Percentiles rank a stretch among this genome's conserved stretches.
Conservation (phyloP, 2,888 invertebrate species). For the Exocentrus adspersus region DNA sequence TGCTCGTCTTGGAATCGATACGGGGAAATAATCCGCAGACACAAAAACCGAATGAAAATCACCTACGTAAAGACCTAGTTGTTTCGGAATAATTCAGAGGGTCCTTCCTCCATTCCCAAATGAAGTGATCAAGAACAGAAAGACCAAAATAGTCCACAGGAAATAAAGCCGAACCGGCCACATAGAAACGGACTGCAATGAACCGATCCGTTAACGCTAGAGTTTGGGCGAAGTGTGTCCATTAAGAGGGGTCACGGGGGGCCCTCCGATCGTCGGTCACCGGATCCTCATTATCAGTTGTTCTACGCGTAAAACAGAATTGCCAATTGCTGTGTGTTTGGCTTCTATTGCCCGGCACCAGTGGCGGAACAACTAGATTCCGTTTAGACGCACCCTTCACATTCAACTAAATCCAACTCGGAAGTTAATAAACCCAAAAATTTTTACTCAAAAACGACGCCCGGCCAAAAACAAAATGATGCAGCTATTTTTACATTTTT, state of each 20-base stretch:
- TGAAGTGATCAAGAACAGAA: slow-evolving; percentile 24
- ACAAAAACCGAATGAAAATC: no score
- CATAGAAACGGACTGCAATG: slow-evolving; percentile 34
- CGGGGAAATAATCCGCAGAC: no score
- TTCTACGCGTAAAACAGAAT: slow-evolving; percentile 47
- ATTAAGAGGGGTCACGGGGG: slow-evolving; percentile 38
- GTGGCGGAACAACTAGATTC: slow-evolving; percentile 11
- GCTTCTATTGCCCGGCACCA: slow-evolving; percentile 30
- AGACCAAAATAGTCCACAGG: slow-evolving; percentile 15
- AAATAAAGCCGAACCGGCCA: slow-evolving; percentile 6
- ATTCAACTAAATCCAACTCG: no score
- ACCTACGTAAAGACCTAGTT: no score
- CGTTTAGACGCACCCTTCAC: no score
- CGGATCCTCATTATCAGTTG: slow-evolving; percentile 48
- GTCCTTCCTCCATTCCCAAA: background rate
- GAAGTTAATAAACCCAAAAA: no score
- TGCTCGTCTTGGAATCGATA: background rate
- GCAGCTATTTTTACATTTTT: no score
- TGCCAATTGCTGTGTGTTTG: slow-evolving; percentile 38
- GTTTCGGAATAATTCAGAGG: background rate
- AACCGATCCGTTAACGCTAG: slow-evolving; percentile 40
- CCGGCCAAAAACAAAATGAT: no score
- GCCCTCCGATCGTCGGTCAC: slow-evolving; percentile 26
- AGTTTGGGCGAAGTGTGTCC: slow-evolving; percentile 30
- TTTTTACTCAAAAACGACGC: background rate